Percentiles rank a stretch among this genome's conserved stretches.
Evolutionary conservation across 2,888 invertebrate genomes (phyloP).

Genomic region (Dendrolimus pini): DNA sequence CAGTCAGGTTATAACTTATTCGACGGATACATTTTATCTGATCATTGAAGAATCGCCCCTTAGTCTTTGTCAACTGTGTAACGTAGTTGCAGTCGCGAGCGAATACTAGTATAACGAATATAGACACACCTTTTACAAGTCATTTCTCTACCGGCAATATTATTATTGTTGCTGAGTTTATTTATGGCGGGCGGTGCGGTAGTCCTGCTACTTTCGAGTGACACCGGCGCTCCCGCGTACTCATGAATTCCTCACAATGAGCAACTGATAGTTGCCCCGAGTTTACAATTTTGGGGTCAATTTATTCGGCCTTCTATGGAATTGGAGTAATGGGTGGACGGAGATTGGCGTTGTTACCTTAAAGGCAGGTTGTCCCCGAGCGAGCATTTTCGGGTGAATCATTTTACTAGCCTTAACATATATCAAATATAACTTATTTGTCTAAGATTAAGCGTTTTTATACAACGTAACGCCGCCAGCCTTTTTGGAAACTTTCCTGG

Average conservation of each 20-base stretch:
- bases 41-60: too few species aligned
- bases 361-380: too few species aligned
- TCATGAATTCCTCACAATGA: constrained; percentile 14
- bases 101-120: not conserved
- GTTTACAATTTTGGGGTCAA: constrained; percentile 16
- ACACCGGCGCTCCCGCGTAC: constrained; percentile 29
- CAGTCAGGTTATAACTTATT: too few species aligned
- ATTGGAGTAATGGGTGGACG: not conserved
- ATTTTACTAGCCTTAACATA: too few species aligned
- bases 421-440: too few species aligned
- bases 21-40: too few species aligned
- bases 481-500: too few species aligned
- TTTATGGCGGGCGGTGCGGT: constrained; percentile 1
- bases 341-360: not conserved
- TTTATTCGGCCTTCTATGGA: constrained; percentile 18
- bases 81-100: too few species aligned
- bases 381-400: too few species aligned
- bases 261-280: not conserved
- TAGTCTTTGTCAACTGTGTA: too few species aligned
- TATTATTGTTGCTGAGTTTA: constrained; percentile 2
- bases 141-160: not conserved
- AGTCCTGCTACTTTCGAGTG: constrained; percentile 31
- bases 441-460: too few species aligned
- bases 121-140: not conserved
- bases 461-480: too few species aligned